These are phyloP conservation scores for Callospermophilus lateralis DNA, from an alignment of 2,113 vertebrate species.

Conservation along the genomic window DNA sequence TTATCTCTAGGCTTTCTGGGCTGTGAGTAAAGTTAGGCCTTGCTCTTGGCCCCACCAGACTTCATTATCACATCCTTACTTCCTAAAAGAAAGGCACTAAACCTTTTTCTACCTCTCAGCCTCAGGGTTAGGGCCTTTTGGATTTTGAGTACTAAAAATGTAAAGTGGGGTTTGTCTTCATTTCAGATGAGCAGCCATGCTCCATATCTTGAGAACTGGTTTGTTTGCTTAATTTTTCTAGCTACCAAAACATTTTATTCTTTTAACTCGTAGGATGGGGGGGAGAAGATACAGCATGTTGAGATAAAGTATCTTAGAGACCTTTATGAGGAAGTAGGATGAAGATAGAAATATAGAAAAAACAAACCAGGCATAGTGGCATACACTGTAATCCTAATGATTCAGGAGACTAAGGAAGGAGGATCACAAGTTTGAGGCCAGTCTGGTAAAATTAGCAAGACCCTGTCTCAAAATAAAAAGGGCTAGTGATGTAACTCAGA, in stretches of 20 bases:
- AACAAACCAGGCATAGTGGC: too few species aligned
- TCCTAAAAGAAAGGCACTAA: background rate
- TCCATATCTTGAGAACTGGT: background rate
- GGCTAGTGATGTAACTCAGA: background rate
- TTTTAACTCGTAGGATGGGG: fast-evolving
- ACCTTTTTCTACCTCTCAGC: background rate
- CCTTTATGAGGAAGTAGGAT: background rate
- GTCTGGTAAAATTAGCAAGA: too few species aligned
- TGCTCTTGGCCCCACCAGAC: background rate
- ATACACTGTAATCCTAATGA: too few species aligned
- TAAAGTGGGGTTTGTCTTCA: too few species aligned
- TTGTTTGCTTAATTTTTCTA: background rate
- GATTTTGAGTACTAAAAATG: background rate
- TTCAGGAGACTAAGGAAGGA: too few species aligned
- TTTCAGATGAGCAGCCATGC: background rate
- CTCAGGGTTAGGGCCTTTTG: background rate
- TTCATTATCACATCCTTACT: background rate
- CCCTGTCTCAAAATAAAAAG: too few species aligned
- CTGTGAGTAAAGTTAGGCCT: background rate
- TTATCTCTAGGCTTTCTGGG: background rate
- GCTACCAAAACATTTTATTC: background rate
- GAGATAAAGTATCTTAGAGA: background rate
- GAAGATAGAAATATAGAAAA: background rate
- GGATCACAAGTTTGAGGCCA: too few species aligned
- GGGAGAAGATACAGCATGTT: too few species aligned